phyloP scores from a whole-genome alignment of 2,113 vertebrate species.

The Nothocercus nigrocapillus region DNA sequence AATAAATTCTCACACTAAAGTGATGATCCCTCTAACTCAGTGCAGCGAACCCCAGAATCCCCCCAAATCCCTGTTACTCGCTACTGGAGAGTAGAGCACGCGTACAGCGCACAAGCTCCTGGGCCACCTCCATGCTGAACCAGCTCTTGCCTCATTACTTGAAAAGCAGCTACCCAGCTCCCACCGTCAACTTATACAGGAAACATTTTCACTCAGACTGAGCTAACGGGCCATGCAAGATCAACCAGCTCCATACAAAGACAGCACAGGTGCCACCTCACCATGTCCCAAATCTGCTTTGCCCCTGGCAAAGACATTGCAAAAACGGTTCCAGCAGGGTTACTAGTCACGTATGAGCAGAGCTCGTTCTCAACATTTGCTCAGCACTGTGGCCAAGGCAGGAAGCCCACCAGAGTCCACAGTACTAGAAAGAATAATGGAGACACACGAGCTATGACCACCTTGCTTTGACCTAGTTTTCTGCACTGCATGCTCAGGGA shows the following conservation, averaged over 20 bases:
- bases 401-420: background rate
- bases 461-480: background rate
- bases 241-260: background rate
- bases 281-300: background rate
- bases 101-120: background rate
- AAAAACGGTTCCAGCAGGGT: background rate
- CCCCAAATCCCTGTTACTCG: too few species aligned
- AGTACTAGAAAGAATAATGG: background rate
- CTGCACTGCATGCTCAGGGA: background rate
- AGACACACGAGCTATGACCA: background rate
- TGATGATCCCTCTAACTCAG: too few species aligned
- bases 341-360: background rate
- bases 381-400: background rate
- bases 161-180: background rate
- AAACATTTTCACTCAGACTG: background rate
- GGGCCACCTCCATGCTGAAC: background rate
- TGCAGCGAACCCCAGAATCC: too few species aligned
- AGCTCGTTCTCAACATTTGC: background rate
- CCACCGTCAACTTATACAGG: rapidly evolving
- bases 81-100: background rate
- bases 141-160: background rate
- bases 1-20: too few species aligned
- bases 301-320: background rate
- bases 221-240: background rate
- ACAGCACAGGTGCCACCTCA: background rate